Base-by-base conservation (phyloP, 2,797 vertebrate genomes). In the Spea hammondii region DNA sequence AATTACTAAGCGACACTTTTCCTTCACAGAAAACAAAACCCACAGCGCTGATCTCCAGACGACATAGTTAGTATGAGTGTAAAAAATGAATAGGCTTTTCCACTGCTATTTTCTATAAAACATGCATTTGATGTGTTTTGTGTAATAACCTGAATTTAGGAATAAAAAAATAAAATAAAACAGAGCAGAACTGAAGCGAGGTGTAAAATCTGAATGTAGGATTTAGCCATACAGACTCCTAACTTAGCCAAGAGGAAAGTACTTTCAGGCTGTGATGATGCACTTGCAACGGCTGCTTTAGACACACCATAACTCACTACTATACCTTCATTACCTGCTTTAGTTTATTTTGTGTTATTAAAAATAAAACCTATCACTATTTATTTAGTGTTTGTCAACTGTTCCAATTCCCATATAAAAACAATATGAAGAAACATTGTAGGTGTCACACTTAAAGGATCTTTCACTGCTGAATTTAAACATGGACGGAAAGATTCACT, bases 151-250 rank as follows among this genome's bases (percentile, higher is more conserved):
- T 12, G 64, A 71, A 90, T 87, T 89, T 92, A 92, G 91, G 91
- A 91, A 93, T 92, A 92, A 91, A 91, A 91, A 91, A 87, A 93
- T 86, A 92, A 32, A 17, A 32, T 32, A 32, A 32, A 32, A 3
- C 91, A 91, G 91, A 91, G 92, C 87, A 92, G 90, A 89, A 93
- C 93, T 91, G 90, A 93, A 93, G 92, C 92, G 87, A 87, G 86
- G 86, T 91, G 91, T 91, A 91, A 89, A 84, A 87, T 90, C 88
- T 89, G 87, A 90, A 89, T 87, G 92, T 92, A 92, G 89, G 86
- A 78, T 57, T 82, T 89, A 32, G 91, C 90, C 89, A 89, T 85
- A 90, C 91, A 91, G 89, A 88, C 88, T 88, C 89, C 87, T 79
- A 87, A 84, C 90, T 91, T 90, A 93, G 91, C 91, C 90, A 89